phyloP scores from a whole-genome alignment of 2,888 invertebrate genomes.

The Cinara cedri region DNA sequence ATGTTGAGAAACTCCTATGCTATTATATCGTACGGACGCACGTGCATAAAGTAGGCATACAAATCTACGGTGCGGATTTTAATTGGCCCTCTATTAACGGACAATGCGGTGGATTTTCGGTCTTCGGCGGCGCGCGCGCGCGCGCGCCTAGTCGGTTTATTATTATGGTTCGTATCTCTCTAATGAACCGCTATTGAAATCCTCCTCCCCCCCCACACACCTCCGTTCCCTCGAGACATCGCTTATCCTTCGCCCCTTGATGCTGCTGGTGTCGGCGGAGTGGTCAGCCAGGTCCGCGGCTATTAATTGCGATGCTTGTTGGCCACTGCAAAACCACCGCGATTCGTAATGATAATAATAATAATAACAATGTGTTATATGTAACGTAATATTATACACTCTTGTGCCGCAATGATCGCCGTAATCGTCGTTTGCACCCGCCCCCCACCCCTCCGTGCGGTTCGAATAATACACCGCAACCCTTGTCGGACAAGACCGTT shows the following conservation, averaged over 20 bases:
- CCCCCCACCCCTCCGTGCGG: no score
- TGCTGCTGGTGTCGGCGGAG: background rate
- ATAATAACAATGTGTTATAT: background rate
- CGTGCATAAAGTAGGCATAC: background rate
- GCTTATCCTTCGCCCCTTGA: background rate
- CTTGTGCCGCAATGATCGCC: no score
- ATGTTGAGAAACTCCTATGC: no score
- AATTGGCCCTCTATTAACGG: constrained; percentile 42
- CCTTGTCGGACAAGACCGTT: background rate
- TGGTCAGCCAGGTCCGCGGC: background rate
- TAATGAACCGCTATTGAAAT: constrained; percentile 54
- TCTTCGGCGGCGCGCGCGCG: no score
- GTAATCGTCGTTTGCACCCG: background rate
- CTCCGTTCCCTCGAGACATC: background rate
- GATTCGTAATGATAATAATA: no score
- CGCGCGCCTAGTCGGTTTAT: no score
- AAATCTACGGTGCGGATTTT: constrained; percentile 11
- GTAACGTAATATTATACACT: background rate
- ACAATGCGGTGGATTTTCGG: background rate
- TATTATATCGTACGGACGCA: background rate
- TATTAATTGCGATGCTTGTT: constrained; percentile 43
- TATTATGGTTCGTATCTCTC: background rate
- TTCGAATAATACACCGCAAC: no score
- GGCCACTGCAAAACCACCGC: background rate
- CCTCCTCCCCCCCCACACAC: background rate